Percentiles rank a stretch among this genome's conserved stretches.
Evolutionary conservation across 1,140 invertebrate species (phyloP).

Genomic region (Zaprionus ornatus): DNA sequence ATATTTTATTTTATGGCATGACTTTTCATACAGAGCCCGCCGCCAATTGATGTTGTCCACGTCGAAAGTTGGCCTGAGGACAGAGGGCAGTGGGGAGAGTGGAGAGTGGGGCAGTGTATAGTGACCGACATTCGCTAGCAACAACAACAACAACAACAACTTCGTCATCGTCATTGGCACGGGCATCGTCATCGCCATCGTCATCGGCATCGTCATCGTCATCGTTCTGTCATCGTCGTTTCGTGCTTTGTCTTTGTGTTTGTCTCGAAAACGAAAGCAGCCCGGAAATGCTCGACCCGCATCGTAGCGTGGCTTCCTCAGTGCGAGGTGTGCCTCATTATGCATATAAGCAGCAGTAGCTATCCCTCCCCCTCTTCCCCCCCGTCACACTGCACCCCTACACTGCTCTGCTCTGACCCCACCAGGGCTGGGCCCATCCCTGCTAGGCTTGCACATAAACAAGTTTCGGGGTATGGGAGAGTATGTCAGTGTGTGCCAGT

Average conservation of each 20-base stretch:
- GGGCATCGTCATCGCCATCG: conserved; percentile 14
- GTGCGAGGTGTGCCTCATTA: conserved; percentile 45
- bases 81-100: neutral
- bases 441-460: conserved; percentile 27
- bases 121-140: conserved; percentile 44
- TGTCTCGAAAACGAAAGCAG: conserved; percentile 72
- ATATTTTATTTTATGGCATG: conserved; percentile 72
- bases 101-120: neutral
- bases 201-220: conserved; percentile 19
- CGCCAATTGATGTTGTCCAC: conserved; percentile 59
- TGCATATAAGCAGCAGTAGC: conserved; percentile 42
- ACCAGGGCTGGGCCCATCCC: neutral
- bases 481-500: neutral
- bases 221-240: conserved; percentile 1
- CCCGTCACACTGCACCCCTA: neutral
- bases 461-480: neutral
- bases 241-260: conserved; percentile 49
- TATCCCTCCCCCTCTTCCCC: neutral
- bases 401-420: neutral
- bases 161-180: conserved; percentile 24
- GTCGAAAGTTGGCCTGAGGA: conserved; percentile 15
- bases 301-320: conserved; percentile 39
- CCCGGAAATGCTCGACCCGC: conserved; percentile 63
- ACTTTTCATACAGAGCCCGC: conserved; percentile 64
- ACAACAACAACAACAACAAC: conserved; percentile 29